Evolutionary conservation across 2,113 vertebrate genomes (phyloP), one percentile per base, ranked within the genome.

Genomic region (Ictidomys tridecemlineatus): DNA sequence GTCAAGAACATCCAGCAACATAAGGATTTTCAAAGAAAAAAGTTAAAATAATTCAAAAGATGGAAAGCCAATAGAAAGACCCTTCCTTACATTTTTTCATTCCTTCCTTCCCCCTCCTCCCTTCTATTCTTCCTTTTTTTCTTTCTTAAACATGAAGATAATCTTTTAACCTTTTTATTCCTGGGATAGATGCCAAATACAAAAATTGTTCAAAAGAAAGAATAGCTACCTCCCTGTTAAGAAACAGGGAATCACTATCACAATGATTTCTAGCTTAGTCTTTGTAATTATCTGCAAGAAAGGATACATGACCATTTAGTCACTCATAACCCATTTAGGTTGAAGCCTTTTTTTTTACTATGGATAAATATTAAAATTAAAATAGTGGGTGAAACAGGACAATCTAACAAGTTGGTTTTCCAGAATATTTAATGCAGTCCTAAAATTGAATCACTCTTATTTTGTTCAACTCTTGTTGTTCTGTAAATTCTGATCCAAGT

Each of bases 111-210:
- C n/a, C 34, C 1, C 18, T 72, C 70, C 16, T 70, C 28, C n/a
- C 4, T 39, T 39, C 10, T 4, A 17, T 73, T 20, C 10, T 39
- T 73, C 10, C 37, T 73, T 73, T 18, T 20, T 22, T 73, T 73
- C 1, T 73, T 73, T 39, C 70, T 73, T 39, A 70, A n/a, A 70
- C 16, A 18, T n/a, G 2, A 70, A 18, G 34, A 70, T 70, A 18
- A 16, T 6, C 65, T n/a, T 70, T 70, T 2, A 70, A 70, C 14
- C 16, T 70, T 16, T n/a, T 70, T 70, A n/a, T 85, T 80, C 96
- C 93, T 88, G 67, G 95, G 93, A 37, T 86, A 94, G 91, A 78
- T 78, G 85, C 85, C 88, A 98, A 89, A 5, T 53, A 88, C 67
- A 85, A 95, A 93, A 53, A 18, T 51, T 63, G 39, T 80, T 91